Evolutionary conservation across 2,797 vertebrate genomes (phyloP).

Genomic region (Aphelocoma californica): DNA sequence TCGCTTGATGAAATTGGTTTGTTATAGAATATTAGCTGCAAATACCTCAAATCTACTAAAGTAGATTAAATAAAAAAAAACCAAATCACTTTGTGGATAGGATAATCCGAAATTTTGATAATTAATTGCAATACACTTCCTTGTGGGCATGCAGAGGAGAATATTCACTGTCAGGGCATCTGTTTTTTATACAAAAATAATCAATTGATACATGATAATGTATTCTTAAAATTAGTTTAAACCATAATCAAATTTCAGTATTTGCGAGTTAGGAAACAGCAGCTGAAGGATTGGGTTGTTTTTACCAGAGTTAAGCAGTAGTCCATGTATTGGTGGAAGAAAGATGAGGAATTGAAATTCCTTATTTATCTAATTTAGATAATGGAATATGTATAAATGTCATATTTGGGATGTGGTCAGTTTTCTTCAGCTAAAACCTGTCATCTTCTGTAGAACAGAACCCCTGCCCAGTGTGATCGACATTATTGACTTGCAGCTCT

Average conservation of each 20-base stretch:
- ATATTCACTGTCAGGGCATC: not conserved
- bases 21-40: not conserved
- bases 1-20: not conserved
- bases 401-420: not conserved
- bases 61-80: not conserved
- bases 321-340: not conserved
- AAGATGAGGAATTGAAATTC: not conserved
- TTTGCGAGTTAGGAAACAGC: not conserved
- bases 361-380: not conserved
- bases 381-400: not conserved
- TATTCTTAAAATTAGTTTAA: conserved; percentile 2
- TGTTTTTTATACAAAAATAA: not conserved
- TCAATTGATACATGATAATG: not conserved
- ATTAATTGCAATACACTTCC: not conserved
- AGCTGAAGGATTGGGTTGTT: not conserved
- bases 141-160: not conserved
- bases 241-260: not conserved
- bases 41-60: not conserved
- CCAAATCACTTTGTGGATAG: not conserved
- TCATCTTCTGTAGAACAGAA: not conserved
- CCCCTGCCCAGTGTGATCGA: not conserved
- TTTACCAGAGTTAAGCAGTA: not conserved
- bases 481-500: not conserved
- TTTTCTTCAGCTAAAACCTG: not conserved
- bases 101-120: not conserved